Base-by-base conservation (phyloP, 2,888 invertebrate species). In the Caenorhabditis auriculariae region DNA sequence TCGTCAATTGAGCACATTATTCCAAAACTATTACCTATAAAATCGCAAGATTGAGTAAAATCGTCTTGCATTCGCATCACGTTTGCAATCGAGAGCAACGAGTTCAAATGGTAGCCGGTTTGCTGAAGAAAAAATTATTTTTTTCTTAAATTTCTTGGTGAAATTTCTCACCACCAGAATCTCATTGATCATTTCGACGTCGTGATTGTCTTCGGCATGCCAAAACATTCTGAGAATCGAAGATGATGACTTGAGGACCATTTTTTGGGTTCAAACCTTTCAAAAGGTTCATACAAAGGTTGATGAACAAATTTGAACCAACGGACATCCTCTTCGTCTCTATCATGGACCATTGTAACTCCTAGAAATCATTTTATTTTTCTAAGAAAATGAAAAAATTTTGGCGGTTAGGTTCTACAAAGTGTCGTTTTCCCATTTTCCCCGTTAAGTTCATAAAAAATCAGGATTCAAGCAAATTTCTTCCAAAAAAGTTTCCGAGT, bases 101-200 rank as follows among this genome's bases (percentile, higher is more conserved):
- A 66, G 38, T 79, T 76, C 37, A 79, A 55, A 57, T 79, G 79
- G 54, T 66, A 79, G 7, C 59, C 60, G 28, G 66, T 62, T 9
- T 58, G 38, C 24, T 44, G 43, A 21, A 66, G 37, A 38, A 74
- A 48, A n/a, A n/a, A 32, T 32, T 32, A n/a, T n/a, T 32, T 12
- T 12, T 32, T n/a, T 32, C 35, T 32, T 32, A 32, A 32, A 12
- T 32, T 32, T 32, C n/a, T n/a, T 32, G 35, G 35, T 32, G 32
- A 19, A 39, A n/a, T 4, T 26, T 53, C 26, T 15, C 15, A 28
- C 51, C 19, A 29, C 2, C 26, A 59, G 27, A 28, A 66, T 50
- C n/a, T 64, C 64, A 7, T 65, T 55, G 21, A 55, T 50, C 1
- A 48, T 9, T 17, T 23, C 60, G 3, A 54, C 29, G 32, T 65